Percentiles rank a stretch among this genome's conserved stretches.
phyloP scores from a whole-genome alignment of 2,797 vertebrate species.

The Gymnocypris eckloni region DNA sequence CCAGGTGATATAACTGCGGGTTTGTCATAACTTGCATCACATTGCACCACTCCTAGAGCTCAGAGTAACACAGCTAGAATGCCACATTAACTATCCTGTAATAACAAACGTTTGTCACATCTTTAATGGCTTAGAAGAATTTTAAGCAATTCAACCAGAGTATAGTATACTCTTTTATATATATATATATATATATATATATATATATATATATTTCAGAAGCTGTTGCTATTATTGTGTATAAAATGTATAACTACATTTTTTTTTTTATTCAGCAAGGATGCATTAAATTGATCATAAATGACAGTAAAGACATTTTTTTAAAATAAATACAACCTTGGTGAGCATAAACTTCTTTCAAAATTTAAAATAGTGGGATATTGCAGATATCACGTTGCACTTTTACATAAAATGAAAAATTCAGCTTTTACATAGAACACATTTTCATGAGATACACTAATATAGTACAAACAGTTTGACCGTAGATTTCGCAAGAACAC shows the following conservation, averaged over 20 bases:
- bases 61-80: background rate
- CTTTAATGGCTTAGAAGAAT: background rate
- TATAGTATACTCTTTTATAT: background rate
- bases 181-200: no score
- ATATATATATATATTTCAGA: background rate
- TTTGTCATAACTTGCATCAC: constrained; percentile 16
- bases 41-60: background rate
- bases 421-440: background rate
- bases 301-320: background rate
- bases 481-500: background rate
- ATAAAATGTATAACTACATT: no score
- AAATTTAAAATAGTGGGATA: background rate
- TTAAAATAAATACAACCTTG: background rate
- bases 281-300: background rate
- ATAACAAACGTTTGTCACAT: background rate
- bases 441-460: background rate
- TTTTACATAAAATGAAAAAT: background rate
- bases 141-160: background rate
- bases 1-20: constrained; percentile 35
- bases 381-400: background rate
- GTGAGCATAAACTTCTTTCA: no score
- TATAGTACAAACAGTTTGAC: background rate
- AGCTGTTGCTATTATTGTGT: background rate
- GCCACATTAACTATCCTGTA: background rate
- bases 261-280: background rate